Percentiles rank a stretch among this genome's conserved stretches.
These are phyloP conservation scores for Metellina segmentata DNA, from an alignment of 2,888 invertebrate species.

Conservation along the genomic window DNA sequence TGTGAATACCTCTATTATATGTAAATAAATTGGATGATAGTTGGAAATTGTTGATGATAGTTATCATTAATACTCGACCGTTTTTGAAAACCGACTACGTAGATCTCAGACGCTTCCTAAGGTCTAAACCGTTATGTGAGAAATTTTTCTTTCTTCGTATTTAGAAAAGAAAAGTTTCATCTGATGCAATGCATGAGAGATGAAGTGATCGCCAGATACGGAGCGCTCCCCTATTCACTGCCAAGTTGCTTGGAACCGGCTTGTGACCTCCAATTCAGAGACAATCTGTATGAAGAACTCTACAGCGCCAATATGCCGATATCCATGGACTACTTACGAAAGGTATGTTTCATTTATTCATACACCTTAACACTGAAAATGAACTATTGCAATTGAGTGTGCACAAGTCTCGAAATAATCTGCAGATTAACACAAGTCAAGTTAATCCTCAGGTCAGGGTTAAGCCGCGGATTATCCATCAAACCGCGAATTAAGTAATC, in stretches of 20 bases:
- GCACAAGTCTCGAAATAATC: no score
- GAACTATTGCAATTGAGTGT: no score
- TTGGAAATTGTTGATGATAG: not conserved
- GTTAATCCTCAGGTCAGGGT: no score
- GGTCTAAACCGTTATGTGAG: not conserved
- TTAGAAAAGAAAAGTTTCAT: slow-evolving; percentile 21
- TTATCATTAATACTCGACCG: no score
- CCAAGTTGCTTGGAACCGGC: slow-evolving; percentile 45
- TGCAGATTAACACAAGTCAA: no score
- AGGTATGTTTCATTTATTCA: not conserved
- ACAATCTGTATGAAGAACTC: slow-evolving; percentile 45
- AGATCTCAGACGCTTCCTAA: no score
- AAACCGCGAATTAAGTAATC: no score
- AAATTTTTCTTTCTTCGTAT: not conserved
- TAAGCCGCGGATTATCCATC: no score
- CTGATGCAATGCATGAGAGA: slow-evolving; percentile 31
- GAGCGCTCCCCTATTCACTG: slow-evolving; percentile 25
- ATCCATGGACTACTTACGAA: slow-evolving; percentile 23
- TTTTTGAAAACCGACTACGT: no score
- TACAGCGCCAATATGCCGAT: slow-evolving; percentile 57
- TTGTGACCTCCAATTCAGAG: slow-evolving; percentile 41
- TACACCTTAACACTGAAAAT: no score
- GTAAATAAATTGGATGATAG: not conserved
- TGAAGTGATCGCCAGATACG: slow-evolving; percentile 36
- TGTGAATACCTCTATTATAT: not conserved